phyloP scores from a whole-genome alignment of 2,113 vertebrate genomes.

The Uropsilus gracilis region DNA sequence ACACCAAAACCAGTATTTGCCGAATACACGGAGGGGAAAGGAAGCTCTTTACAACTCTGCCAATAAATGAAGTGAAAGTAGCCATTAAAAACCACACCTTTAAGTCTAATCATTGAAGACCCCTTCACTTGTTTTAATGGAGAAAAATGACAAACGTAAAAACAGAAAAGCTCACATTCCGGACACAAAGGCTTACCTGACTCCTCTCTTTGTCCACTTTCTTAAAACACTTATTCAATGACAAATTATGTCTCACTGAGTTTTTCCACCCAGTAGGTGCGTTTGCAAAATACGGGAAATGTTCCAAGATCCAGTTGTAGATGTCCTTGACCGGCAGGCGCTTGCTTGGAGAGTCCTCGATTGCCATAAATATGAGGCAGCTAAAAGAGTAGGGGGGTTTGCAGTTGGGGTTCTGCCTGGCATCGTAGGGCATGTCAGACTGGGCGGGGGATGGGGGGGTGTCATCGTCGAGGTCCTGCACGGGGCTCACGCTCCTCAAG shows the following conservation, averaged over 20 bases:
- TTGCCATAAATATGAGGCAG: conserved; percentile 99
- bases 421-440: conserved; percentile 92
- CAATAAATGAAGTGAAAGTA: conserved; percentile 72
- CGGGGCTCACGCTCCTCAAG: conserved; percentile 95
- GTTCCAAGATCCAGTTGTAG: conserved; percentile 99
- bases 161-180: background rate
- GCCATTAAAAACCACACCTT: conserved; percentile 41
- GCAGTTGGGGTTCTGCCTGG: conserved; percentile 95
- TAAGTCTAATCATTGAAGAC: background rate
- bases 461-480: conserved; percentile 94
- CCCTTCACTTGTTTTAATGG: background rate
- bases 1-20: conserved; percentile 70
- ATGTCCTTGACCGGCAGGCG: conserved; percentile 98
- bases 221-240: conserved; percentile 99
- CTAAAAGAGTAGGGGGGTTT: conserved; percentile 99
- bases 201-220: conserved; percentile 99
- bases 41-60: conserved; percentile 67
- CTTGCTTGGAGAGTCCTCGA: conserved; percentile 97
- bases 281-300: conserved; percentile 98
- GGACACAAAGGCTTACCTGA: conserved; percentile 90
- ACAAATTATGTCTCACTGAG: conserved; percentile 98
- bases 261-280: conserved; percentile 99
- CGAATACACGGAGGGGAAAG: conserved; percentile 60
- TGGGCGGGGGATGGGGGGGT: conserved; percentile 92
- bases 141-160: background rate